Evolutionary conservation across 2,888 invertebrate species (phyloP), one percentile per base, ranked within the genome.

Genomic region (Blera fallax): DNA sequence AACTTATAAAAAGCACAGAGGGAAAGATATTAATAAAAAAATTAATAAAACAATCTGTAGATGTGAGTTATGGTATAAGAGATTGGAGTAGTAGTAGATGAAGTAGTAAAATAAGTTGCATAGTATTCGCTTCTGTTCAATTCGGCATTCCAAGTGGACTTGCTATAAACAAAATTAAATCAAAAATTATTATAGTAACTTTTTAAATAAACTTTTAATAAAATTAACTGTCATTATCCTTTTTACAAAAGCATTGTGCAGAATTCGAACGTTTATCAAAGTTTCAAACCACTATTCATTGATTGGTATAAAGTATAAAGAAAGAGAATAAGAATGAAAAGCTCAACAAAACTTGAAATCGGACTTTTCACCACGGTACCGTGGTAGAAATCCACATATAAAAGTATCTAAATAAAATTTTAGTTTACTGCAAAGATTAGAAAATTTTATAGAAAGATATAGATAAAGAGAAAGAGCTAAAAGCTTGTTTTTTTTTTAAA

Each of bases 251-350:
- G 52, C 62, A 29, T 50, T 60, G 73, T 62, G 73, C 52, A 40
- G 3, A 52, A 24, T 24, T 50, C 27, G 8, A 60, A 62, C n/a
- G 29, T 54, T 48, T 56, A 40, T 56, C 72, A 64, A 72, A 64
- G 64, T 40, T 48, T 56, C 72, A 72, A 64, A 64, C 72, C 79
- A 64, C 48, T 45, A 37, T 14, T 37, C 45, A 48, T 7, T 29
- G 64, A 78, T 56, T 69, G 58, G 67, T 78, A 60, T 69, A 78
- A 78, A 50, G 16, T 60, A 27, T 24, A 60, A 45, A 40, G 18
- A 50, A 45, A 40, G 1, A 64, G 18, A 62, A 54, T 4, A 54
- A 45, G 27, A 52, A 48, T 27, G 8, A 54, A 62, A 78, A 78
- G 69, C 58, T 76, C 65, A 58, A 67, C 16, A 50, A 48, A 77